A percentile compares a stretch with the other conserved stretches of the same genome.
These are phyloP conservation scores for Tachyglossus aculeatus DNA, from an alignment of 2,797 vertebrate genomes.

Conservation along the genomic window DNA sequence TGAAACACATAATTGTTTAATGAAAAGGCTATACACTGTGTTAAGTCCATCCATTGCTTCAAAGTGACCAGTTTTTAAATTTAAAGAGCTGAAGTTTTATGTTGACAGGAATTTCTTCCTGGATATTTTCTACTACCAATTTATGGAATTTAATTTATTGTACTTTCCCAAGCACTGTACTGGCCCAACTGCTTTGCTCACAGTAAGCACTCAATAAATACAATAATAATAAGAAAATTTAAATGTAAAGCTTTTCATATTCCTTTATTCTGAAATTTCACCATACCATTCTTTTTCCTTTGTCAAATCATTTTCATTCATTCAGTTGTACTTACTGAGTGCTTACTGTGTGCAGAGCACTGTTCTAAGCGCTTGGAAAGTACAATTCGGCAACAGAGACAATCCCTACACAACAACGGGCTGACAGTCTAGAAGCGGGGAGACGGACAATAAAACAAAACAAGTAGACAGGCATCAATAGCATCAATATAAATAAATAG, in stretches of 20 bases:
- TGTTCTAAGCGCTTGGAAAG: too few species aligned
- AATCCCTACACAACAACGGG: too few species aligned
- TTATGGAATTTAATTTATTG: slow-evolving; percentile 45
- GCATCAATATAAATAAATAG: too few species aligned
- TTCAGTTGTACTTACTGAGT: too few species aligned
- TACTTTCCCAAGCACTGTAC: too few species aligned
- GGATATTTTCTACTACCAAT: slow-evolving; percentile 40
- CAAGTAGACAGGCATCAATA: too few species aligned
- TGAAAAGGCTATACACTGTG: slow-evolving; percentile 73
- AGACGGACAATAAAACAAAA: too few species aligned
- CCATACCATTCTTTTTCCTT: slow-evolving; percentile 17
- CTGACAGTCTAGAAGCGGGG: too few species aligned
- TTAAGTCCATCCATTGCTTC: slow-evolving; percentile 71
- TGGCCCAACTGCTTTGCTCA: too few species aligned
- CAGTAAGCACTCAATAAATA: too few species aligned
- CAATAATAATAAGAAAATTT: slow-evolving; percentile 41
- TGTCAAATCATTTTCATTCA: slow-evolving; percentile 27
- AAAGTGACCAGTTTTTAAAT: slow-evolving; percentile 59
- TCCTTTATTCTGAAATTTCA: slow-evolving; percentile 39
- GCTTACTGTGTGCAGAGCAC: too few species aligned
- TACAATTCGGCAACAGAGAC: too few species aligned
- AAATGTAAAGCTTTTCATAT: slow-evolving; percentile 49
- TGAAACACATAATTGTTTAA: slow-evolving; percentile 75
- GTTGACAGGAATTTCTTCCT: slow-evolving; percentile 52
- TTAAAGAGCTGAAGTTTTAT: slow-evolving; percentile 61